Base-by-base conservation (phyloP, 2,113 vertebrate species). In the Corapipo altera region DNA sequence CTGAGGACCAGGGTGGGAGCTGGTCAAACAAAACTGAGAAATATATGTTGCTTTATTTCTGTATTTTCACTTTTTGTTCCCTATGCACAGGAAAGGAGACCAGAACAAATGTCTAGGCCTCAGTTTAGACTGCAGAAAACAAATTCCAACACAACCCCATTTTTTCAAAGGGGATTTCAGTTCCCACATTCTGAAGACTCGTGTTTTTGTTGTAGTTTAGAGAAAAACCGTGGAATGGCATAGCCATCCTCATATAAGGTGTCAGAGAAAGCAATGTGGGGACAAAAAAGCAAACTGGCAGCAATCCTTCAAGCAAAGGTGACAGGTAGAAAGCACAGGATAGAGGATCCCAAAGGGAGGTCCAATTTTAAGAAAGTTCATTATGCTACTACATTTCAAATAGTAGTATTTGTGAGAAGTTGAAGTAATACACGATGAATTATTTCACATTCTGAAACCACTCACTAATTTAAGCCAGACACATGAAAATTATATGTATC, bases 401-500 rank as follows among this genome's bases (percentile, higher is more conserved):
- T 62, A 70, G 32, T 6, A n/a, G 48, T 37, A 18, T 67, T 77
- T 66, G 28, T 23, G 39, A 77, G n/a, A 27, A 8, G 23, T 6
- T 66, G 65, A 71, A 91, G 23, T 58, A 39, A 55, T 12, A 46
- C 69, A 74, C 39, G 91, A 46, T 58, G 4, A 80, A 80, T 74
- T 93, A 70, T 80, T 94, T 91, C 32, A 59, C 24, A 84, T 71
- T 90, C 32, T 77, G 67, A 80, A 92, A 80, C 79, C 72, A 59
- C 75, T 59, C 28, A 17, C 59, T 95, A 83, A 95, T 85, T 79
- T 51, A 85, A 85, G 37, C 58, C 94, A 97, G 87, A 51, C n/a
- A 76, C 30, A 72, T 21, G 48, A 91, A 93, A 85, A 33, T 20
- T 85, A 12, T 35, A 76, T 67, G 43, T 28, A 72, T 79, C 54